Base-by-base conservation (phyloP, 2,888 invertebrate genomes). In the Aporophyla nigra region DNA sequence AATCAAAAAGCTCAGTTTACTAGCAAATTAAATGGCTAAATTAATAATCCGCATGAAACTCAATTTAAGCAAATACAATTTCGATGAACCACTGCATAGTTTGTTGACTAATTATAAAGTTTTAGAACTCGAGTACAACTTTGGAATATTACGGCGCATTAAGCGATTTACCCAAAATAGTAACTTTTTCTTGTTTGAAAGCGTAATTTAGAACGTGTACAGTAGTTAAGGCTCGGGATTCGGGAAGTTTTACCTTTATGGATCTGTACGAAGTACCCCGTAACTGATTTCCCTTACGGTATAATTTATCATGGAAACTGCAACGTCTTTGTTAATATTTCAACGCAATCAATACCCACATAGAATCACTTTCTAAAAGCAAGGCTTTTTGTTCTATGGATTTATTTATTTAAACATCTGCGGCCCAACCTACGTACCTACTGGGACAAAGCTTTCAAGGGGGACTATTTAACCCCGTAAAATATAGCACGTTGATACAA, bases 31-130 rank as follows among this genome's bases (percentile, higher is more conserved):
- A 77, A 61, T 51, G 27, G 46, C 49, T 27, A 53, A 62, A 61
- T 70, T 83, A 62, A 73, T 78, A 43, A 70, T 71, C 12, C 3
- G 33, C 14, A 70, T 66, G 9, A 21, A 72, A 66, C 62, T 69
- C 21, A 40, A 72, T 72, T 81, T 63, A 24, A 70, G 51, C 24
- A 59, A 76, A 81, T 61, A 68, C 51, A 61, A 73, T 76, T 83
- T 69, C 62, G 51, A 71, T 63, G 67, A 76, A 73, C 67, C 56
- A 61, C 56, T 53, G 70, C 58, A 76, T 68, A 83, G 85, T 74
- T 80, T 67, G 58, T 82, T 70, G 54, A 69, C 33, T 76, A 70
- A 73, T 85, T 85, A 85, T 71, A 82, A 83, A 85, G 70, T 73
- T 83, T 24, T 24, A 14, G 54, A 81, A 67, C 67, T 75, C 65